Conservation (phyloP, 2,888 invertebrate genomes). For the Teleogryllus oceanicus region DNA sequence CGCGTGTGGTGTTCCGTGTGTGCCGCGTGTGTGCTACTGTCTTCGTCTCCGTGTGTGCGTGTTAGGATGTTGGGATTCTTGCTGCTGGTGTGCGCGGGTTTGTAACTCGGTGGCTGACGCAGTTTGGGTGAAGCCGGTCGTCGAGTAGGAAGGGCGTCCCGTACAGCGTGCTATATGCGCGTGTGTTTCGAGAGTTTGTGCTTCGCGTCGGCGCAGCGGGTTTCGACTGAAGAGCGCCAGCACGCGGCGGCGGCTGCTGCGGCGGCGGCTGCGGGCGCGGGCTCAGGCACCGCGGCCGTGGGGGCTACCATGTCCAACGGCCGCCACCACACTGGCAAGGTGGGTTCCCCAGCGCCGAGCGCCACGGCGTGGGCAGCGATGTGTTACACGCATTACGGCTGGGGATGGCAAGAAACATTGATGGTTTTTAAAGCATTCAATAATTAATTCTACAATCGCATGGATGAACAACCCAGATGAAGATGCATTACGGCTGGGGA, state of each 20-base stretch:
- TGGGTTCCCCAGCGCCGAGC: slow-evolving; percentile 35
- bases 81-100: background rate
- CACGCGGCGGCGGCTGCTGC: slow-evolving; percentile 37
- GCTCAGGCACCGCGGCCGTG: slow-evolving; percentile 34
- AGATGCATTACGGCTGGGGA: no score
- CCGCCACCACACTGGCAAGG: slow-evolving; percentile 21
- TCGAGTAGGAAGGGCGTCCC: background rate
- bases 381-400: slow-evolving; percentile 42
- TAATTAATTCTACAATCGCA: no score
- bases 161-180: slow-evolving; percentile 65
- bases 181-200: slow-evolving; percentile 86
- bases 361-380: slow-evolving; percentile 40
- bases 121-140: background rate
- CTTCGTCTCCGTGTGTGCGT: background rate
- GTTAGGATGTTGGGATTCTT: background rate
- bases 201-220: slow-evolving; percentile 76
- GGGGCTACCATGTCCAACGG: slow-evolving; percentile 39
- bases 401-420: no score
- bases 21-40: background rate
- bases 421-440: no score
- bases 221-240: slow-evolving; percentile 36
- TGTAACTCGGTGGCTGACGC: background rate
- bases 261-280: slow-evolving; percentile 40
- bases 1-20: background rate
- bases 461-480: no score